Conservation (phyloP, 2,797 vertebrate genomes). For the Tangara arthus region DNA sequence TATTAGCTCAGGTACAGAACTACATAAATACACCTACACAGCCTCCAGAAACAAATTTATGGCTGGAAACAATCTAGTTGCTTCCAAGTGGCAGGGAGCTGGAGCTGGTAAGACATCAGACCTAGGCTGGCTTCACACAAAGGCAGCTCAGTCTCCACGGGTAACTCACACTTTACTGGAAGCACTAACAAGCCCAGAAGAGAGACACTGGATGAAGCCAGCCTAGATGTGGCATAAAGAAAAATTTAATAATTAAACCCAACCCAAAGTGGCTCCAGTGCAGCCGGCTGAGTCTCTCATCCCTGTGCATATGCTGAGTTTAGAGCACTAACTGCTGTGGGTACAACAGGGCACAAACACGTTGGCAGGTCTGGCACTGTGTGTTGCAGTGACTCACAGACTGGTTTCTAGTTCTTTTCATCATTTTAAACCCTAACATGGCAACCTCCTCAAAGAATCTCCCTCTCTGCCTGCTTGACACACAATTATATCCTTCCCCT, state of each 20-base stretch:
- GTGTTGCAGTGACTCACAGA: neutral
- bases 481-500: neutral
- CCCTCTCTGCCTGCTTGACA: neutral
- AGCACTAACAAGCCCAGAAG: neutral
- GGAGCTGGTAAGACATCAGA: neutral
- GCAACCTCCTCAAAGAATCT: neutral
- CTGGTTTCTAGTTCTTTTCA: neutral
- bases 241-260: neutral
- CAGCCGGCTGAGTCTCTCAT: neutral
- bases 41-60: neutral
- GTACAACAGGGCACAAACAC: neutral
- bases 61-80: neutral
- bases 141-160: neutral
- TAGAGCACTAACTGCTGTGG: neutral
- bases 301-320: neutral
- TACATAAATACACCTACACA: neutral
- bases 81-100: neutral
- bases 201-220: neutral
- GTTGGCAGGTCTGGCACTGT: rapidly evolving
- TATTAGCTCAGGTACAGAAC: neutral
- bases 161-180: neutral
- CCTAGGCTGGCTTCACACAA: neutral
- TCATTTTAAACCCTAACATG: neutral
- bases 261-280: neutral
- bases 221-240: neutral